Base-by-base conservation (phyloP, 2,888 invertebrate species). In the Meiosimyza decipiens region DNA sequence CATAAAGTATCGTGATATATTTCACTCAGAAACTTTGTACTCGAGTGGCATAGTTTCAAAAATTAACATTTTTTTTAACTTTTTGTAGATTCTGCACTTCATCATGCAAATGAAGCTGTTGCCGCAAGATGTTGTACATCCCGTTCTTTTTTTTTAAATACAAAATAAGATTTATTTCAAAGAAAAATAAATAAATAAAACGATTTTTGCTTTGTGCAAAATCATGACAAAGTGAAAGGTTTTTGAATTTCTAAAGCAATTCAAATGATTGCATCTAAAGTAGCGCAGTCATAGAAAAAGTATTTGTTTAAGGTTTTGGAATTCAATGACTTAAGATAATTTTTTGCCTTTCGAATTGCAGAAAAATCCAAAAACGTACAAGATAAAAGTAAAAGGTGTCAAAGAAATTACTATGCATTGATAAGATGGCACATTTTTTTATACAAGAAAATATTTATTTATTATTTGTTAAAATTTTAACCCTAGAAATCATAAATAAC, bases 61-160 rank as follows among this genome's bases (percentile, higher is more conserved):
- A 40, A 40, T 40, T 6, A 40, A 40, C 40, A 9, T 40, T 40
- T 40, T 28, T 28, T 28, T 55, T 1, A 55, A 57, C 13, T 57
- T 57, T 57, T 57, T 28, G 57, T 57, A 13, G 57, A 57, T 57
- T 57, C 57, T 57, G 15, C 57, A 57, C 15, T 57, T 57, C 18
- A 28, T 57, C 57, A 28, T 57, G 40, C 40, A 40, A 40, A 40
- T 40, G 40, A 40, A 40, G 40, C 40, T 40, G 57, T 7, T 12
- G 57, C 40, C 9, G 57, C 12, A 15, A 57, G 57, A 57, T 57
- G 40, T 40, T 40, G 22, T 28, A 57, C 57, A 18, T 57, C 28
- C 57, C 7, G 28, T 57, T 57, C 28, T 18, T 7, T 7, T 3
- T 1, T 5, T 4, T 9, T 4, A 3, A 40, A 40, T 2, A 40